Evolutionary conservation across 1,140 invertebrate species (phyloP), one percentile per base, ranked within the genome.

Genomic region (Mylabris phalerata): DNA sequence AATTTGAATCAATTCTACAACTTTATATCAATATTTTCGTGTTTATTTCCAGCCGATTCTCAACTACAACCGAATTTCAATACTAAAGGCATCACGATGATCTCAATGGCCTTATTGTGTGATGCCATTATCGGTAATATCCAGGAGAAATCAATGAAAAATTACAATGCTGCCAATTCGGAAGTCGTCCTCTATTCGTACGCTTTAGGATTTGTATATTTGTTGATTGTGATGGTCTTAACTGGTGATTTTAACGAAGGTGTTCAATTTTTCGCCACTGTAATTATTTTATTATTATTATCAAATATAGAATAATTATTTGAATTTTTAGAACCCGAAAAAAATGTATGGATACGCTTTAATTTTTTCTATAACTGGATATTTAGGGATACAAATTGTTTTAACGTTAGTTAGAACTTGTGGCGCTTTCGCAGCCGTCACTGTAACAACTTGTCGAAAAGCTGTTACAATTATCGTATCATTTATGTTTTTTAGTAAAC

Each of bases 181-280:
- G 93, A 97, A 83, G 88, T 98, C 60, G 93, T 98, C 3, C 80
- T 96, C 26, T 97, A 94, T 72, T 96, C 94, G 0, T 96, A 97
- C 77, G 84, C 84, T 1, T 84, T 97, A 67, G 95, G 92, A 32
- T 90, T 92, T 72, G 39, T 89, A 0, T 95, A 95, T 72, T 81
- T 97, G 44, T 78, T 93, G 43, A 63, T 86, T n/a, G 85, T 89
- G 4, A 84, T 93, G 68, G 63, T 86, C 9, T 39, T 85, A 0
- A 86, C 82, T 48, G 92, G 91, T 3, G 83, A 91, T 67, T 77
- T 97, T 39, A 72, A 81, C 19, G 82, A 84, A 62, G 93, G 92
- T 26, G 81, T 88, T 63, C 63, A 75, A 38, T 93, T 93, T 76
- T 94, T 91, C 73, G 72, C 82, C 13, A 70, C 88, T 78, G 92